Base-by-base conservation (phyloP, 1,140 invertebrate species). In the Tetragnatha versicolor region DNA sequence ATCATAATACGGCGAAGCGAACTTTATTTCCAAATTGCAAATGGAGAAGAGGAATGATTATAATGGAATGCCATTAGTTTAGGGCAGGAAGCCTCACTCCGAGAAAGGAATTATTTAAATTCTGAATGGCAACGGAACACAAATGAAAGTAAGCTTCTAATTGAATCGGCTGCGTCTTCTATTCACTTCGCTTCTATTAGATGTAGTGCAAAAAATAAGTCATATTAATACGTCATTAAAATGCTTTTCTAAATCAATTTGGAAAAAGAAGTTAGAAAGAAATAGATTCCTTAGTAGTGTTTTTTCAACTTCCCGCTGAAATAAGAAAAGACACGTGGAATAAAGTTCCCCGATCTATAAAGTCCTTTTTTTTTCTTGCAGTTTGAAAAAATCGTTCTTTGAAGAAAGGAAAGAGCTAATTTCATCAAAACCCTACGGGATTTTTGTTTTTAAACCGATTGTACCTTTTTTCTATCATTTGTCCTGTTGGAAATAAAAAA, bases 171-270 rank as follows among this genome's bases (percentile, higher is more conserved):
- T 25, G 35, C 25, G 39, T 42, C 39, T 17, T 65, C 25, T 65
- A 58, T 58, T 31, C 55, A 58, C 55, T 58, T 58, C 35, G 12
- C 12, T 47, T 47, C 42, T 47, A 1, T 47, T 47, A 1, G 42
- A 47, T 47, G 12, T 2, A 47, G 42, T 47, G 20, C 42, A 20
- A 47, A 17, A 47, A 17, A 12, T 47, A 47, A 14, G 10, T 22
- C 51, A 68, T 49, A 51, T 45, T 68, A 47, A 51, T 68, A 31
- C 65, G 35, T 68, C 65, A 68, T 68, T 68, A 68, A 68, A 68
- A 68, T 51, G 20, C 65, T 33, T 68, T 37, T 68, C 45, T 51
- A 39, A 68, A 68, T 68, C 65, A 68, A 68, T 68, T 68, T 49
- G 65, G 45, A 51, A 68, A 51, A 68, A 68, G n/a, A n/a, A n/a